These are phyloP conservation scores for Polyodon spathula DNA, from an alignment of 2,113 vertebrate genomes.

Conservation along the genomic window DNA sequence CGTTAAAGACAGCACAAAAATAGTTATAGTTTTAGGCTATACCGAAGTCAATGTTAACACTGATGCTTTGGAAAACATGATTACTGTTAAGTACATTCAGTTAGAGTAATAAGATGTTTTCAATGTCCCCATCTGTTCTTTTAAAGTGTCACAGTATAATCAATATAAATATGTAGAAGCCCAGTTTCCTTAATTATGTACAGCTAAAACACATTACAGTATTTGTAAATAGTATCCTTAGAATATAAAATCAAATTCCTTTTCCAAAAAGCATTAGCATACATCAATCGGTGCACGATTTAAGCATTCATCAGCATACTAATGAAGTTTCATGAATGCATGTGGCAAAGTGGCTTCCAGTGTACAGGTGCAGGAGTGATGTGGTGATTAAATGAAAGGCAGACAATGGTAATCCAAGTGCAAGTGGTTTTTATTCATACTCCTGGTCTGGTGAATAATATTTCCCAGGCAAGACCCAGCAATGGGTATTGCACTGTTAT, in stretches of 20 bases:
- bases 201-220: background rate
- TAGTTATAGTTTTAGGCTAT: background rate
- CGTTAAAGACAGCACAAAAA: background rate
- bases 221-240: background rate
- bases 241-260: background rate
- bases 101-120: background rate
- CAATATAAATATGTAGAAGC: background rate
- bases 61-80: background rate
- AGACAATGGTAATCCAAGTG: no score
- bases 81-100: background rate
- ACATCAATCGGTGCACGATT: no score
- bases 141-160: background rate
- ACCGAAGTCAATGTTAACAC: background rate
- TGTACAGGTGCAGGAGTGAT: no score
- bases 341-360: no score
- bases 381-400: no score
- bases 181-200: background rate
- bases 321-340: no score
- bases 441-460: no score
- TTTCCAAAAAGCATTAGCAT: no score
- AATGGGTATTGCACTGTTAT: no score
- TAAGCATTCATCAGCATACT: no score
- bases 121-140: background rate
- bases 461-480: no score
- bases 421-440: no score